Evolutionary conservation across 2,113 vertebrate genomes (phyloP).

Genomic region (Dendropsophus ebraccatus): DNA sequence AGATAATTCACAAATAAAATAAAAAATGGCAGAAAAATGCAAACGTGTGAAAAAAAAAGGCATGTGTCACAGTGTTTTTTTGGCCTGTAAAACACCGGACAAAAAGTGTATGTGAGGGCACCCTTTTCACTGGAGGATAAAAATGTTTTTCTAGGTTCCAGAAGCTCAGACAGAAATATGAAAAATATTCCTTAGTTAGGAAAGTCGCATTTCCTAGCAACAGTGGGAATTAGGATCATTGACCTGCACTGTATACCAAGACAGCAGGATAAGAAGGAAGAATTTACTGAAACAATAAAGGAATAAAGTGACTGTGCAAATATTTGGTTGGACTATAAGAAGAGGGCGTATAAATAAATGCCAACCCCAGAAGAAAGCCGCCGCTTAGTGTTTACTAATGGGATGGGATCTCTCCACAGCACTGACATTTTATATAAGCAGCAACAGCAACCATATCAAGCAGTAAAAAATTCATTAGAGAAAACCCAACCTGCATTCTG

Average conservation of each 20-base stretch:
- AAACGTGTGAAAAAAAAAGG: no score
- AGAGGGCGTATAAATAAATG: not conserved
- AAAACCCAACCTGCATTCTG: not conserved
- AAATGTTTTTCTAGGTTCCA: no score
- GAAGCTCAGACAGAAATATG: no score
- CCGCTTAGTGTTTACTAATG: not conserved
- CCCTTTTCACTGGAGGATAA: no score
- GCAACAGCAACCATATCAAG: not conserved
- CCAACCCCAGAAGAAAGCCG: not conserved
- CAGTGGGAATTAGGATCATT: conserved; percentile 22
- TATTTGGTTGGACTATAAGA: not conserved
- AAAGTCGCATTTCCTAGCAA: not conserved
- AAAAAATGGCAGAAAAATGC: no score
- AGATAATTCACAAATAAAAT: no score
- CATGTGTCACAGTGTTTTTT: no score
- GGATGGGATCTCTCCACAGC: not conserved
- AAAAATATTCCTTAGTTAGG: not conserved
- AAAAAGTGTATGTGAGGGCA: no score
- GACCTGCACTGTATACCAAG: not conserved
- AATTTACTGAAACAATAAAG: not conserved
- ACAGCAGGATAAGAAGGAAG: not conserved
- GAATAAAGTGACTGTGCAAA: conserved; percentile 12
- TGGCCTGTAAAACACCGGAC: no score
- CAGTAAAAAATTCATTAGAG: not conserved
- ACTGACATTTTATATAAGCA: not conserved